phyloP scores from a whole-genome alignment of 2,797 vertebrate species.

The Momotus momota region DNA sequence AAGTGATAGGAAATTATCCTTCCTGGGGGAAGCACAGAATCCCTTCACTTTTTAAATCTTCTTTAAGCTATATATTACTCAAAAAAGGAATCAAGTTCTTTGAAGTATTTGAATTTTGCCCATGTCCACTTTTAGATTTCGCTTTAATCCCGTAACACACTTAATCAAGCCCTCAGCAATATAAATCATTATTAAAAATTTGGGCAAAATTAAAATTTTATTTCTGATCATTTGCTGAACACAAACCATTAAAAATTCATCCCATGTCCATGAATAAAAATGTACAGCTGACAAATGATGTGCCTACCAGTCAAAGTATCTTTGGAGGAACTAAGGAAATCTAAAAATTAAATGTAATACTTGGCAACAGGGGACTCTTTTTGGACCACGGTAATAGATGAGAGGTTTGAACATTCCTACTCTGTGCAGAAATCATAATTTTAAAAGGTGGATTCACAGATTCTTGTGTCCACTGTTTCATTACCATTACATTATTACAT shows the following conservation, averaged over 20 bases:
- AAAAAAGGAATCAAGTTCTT: background rate
- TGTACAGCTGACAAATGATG: background rate
- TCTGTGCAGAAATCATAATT: background rate
- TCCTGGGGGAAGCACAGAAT: background rate
- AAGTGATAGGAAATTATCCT: background rate
- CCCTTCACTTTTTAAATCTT: background rate
- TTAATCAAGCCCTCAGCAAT: background rate
- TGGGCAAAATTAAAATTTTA: background rate
- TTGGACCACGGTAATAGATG: background rate
- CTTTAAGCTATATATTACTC: background rate
- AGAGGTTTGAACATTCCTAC: background rate
- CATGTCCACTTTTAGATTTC: background rate
- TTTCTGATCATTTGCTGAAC: constrained; percentile 23
- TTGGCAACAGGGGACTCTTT: background rate
- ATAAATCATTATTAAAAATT: background rate
- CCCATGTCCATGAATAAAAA: background rate
- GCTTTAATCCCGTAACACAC: background rate
- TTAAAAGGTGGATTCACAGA: background rate
- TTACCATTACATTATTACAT: background rate
- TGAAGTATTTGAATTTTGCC: constrained; percentile 5
- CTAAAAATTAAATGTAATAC: background rate
- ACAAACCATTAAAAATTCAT: constrained; percentile 3
- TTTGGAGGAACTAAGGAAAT: constrained; percentile 11
- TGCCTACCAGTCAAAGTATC: background rate
- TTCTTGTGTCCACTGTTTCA: background rate